Conservation (phyloP, 30 jellyfish, hydroid and myxozoan genomes). For the Chironex yamaguchii region DNA sequence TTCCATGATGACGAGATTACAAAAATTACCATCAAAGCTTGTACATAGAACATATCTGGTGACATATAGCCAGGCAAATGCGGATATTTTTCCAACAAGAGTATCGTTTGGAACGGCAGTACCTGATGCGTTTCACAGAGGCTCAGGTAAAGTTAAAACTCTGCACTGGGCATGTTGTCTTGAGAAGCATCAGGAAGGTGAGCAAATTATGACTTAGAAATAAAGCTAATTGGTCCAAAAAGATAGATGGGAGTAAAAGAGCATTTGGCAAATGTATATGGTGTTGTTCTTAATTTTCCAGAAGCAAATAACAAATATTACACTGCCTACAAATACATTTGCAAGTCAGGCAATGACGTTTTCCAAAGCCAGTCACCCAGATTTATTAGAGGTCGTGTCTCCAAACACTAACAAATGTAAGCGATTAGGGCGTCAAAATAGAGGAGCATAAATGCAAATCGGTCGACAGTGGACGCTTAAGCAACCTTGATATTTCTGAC, state of each 20-base stretch:
- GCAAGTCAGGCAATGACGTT: background rate
- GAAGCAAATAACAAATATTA: conserved; percentile 1
- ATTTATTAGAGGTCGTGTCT: conserved; percentile 23
- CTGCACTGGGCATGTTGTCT: conserved; percentile 19
- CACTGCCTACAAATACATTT: conserved; percentile 24
- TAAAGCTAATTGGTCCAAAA: conserved; percentile 25
- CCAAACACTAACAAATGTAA: conserved; percentile 30
- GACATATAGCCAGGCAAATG: background rate
- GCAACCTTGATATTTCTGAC: conserved; percentile 39
- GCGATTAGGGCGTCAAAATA: conserved; percentile 14
- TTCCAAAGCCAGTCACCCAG: conserved; percentile 28
- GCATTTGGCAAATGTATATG: background rate
- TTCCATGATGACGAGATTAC: too few species aligned
- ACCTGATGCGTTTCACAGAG: conserved; percentile 11
- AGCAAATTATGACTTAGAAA: conserved; percentile 22
- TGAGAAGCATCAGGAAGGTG: conserved; percentile 23
- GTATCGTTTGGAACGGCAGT: conserved; percentile 6
- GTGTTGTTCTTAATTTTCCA: conserved; percentile 17
- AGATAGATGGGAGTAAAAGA: conserved; percentile 12
- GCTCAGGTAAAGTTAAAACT: conserved; percentile 18
- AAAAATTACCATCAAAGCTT: too few species aligned
- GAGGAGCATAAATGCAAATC: background rate
- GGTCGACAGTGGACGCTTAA: conserved; percentile 6
- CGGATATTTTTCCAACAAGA: conserved; percentile 17
- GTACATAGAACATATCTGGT: background rate